Conservation (phyloP, 2,888 invertebrate genomes). For the Rhagonycha lutea region DNA sequence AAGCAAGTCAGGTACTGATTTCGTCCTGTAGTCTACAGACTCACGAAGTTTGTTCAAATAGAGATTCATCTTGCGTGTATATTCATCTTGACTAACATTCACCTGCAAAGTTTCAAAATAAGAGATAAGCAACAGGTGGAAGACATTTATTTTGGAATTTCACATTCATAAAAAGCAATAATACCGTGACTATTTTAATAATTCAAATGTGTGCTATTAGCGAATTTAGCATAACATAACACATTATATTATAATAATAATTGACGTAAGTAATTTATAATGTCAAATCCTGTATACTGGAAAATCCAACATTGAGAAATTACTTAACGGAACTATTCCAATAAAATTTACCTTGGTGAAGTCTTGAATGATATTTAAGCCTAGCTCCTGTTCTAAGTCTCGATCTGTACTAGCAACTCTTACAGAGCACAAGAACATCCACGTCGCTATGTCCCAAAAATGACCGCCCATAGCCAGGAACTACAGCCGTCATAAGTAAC, state of each 20-base stretch:
- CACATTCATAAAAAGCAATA: not conserved
- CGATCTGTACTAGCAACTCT: slow-evolving; percentile 36
- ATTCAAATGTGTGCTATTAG: not conserved
- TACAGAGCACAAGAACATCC: slow-evolving; percentile 48
- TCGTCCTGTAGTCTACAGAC: slow-evolving; percentile 39
- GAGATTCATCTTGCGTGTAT: slow-evolving; percentile 63
- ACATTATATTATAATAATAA: not conserved
- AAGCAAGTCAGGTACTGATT: slow-evolving; percentile 46
- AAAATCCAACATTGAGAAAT: slow-evolving; percentile 41
- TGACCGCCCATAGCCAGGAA: slow-evolving; percentile 50
- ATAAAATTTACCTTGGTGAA: slow-evolving; percentile 46
- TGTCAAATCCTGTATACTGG: slow-evolving; percentile 30
- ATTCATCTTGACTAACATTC: slow-evolving; percentile 68
- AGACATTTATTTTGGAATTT: not conserved
- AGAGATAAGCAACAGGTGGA: slow-evolving; percentile 38
- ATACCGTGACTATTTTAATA: not conserved
- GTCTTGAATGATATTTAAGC: slow-evolving; percentile 47
- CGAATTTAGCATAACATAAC: not conserved
- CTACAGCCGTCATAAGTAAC: slow-evolving; percentile 46
- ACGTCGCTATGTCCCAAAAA: slow-evolving; percentile 47
- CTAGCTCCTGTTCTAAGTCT: slow-evolving; percentile 47
- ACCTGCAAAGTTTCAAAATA: slow-evolving; percentile 55
- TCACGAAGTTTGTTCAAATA: slow-evolving; percentile 58
- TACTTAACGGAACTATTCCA: slow-evolving; percentile 38
- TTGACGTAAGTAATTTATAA: slow-evolving; percentile 7